phyloP scores from a whole-genome alignment of 37 sponge, comb jelly and placozoan species.

The Aphrocallistes beatrix region DNA sequence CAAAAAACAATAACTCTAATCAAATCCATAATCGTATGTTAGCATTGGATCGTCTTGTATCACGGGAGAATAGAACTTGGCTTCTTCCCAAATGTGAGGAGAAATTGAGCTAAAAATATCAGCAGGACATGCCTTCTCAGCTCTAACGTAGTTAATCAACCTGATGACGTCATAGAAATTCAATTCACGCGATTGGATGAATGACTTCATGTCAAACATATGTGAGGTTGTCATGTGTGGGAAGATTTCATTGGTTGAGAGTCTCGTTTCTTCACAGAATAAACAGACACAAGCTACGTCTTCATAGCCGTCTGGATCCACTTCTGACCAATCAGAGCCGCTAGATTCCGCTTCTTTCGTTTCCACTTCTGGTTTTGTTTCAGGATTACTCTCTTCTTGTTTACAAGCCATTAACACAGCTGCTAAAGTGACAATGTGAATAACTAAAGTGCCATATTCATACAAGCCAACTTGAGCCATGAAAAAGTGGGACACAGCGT shows the following conservation, averaged over 20 bases:
- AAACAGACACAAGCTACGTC: neutral
- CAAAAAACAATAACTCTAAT: too few relatives aligned
- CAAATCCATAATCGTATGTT: slow-evolving; percentile 4
- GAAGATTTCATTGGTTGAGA: neutral
- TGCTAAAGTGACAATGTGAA: too few relatives aligned
- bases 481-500: too few relatives aligned
- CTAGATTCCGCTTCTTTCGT: neutral
- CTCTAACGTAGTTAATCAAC: slow-evolving; percentile 9
- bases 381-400: neutral
- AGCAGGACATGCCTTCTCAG: neutral
- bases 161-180: neutral
- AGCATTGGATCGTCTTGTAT: neutral
- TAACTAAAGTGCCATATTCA: too few relatives aligned
- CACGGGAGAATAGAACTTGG: neutral
- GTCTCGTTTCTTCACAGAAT: neutral
- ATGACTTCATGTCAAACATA: neutral
- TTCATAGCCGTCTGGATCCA: neutral
- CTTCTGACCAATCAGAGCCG: slow-evolving; percentile 1
- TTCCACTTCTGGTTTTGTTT: neutral
- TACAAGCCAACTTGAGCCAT: too few relatives aligned
- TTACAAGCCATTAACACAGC: neutral
- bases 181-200: neutral
- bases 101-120: neutral
- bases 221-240: neutral
- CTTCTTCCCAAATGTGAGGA: neutral